Evolutionary conservation across 2,113 vertebrate species (phyloP), one percentile per base, ranked within the genome.

Genomic region (Rana temporaria): DNA sequence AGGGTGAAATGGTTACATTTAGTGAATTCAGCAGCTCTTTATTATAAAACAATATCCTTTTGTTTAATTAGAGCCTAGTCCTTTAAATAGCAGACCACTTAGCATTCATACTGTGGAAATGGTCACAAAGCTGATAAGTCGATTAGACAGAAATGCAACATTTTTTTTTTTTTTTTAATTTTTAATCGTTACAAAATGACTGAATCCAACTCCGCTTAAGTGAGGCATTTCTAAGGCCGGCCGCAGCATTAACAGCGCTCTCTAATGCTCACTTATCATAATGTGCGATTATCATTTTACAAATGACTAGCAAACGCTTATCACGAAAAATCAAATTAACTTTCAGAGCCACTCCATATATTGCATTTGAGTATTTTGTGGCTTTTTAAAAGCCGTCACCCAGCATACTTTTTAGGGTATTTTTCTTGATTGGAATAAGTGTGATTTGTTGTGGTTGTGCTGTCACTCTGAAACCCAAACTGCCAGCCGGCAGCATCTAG

Each of bases 221-320:
- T 20, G 24, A 56, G 18, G 53, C 53, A 14, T 34, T 48, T 74
- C 14, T 60, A 24, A 75, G 72, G 22, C 72, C 9, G 32, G 30
- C 56, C 72, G 15, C 72, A 1, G 56, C 72, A 38, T 57, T 56
- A 19, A 56, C 55, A 17, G 34, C 34, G 55, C 34, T 75, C 57
- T 38, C 72, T 75, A 75, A 60, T 75, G 72, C 72, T 75, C 72
- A 75, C 72, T 75, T 75, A 75, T 75, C 72, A 75, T 75, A 75
- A 75, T 75, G 72, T 42, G 72, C 59, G 60, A 75, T 48, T 48
- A 48, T 75, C 72, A 75, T 75, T 75, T 60, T 57, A 75, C 56
- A 75, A 75, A 75, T 75, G 59, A 60, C 72, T 75, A 19, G 59
- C 71, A 38, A 60, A 60, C 38, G 71, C 55, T 59, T 60, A 74